Conservation (phyloP, 2,797 vertebrate genomes). For the Pangasius djambal region DNA sequence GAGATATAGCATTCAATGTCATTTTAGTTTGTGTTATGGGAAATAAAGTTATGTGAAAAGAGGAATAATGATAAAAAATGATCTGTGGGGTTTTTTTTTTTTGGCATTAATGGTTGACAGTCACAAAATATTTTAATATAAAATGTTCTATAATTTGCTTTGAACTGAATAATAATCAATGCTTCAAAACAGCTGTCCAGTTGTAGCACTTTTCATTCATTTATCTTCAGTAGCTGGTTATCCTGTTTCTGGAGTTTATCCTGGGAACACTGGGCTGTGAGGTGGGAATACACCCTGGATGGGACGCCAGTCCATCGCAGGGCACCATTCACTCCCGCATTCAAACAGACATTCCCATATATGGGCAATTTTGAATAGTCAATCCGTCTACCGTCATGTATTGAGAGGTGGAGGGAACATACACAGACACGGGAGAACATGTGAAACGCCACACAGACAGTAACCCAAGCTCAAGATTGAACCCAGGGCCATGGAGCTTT, state of each 20-base stretch:
- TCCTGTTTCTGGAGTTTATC: background rate
- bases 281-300: background rate
- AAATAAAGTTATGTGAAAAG: background rate
- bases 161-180: background rate
- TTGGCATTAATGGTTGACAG: background rate
- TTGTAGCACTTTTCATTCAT: background rate
- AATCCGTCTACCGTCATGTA: no score
- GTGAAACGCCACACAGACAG: background rate
- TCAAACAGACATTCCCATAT: no score
- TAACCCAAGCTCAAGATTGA: background rate
- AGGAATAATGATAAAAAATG: background rate
- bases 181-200: background rate
- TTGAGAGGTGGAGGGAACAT: background rate
- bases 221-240: background rate
- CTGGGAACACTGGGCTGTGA: background rate
- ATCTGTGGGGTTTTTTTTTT: background rate
- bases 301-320: background rate
- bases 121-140: background rate
- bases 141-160: background rate
- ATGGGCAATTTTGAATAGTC: no score
- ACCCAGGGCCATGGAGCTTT: background rate
- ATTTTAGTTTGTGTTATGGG: background rate
- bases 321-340: background rate
- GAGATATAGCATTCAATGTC: background rate
- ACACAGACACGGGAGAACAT: background rate